A percentile compares a stretch with the other conserved stretches of the same genome.
Evolutionary conservation across 2,888 invertebrate genomes (phyloP).

Genomic region (Pandemis heparana): DNA sequence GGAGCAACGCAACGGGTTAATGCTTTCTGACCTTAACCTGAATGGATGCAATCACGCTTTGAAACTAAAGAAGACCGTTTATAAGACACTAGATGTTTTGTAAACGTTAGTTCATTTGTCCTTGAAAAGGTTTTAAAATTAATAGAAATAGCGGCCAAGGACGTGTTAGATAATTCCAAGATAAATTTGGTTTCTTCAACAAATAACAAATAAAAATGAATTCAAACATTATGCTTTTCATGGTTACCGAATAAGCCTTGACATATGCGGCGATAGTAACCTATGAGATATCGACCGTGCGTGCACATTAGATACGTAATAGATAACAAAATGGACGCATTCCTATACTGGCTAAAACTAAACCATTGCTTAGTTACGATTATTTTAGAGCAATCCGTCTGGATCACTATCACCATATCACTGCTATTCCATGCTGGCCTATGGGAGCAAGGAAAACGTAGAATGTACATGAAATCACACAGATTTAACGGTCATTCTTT

Average conservation of each 20-base stretch:
- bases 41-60: background rate
- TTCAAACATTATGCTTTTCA: background rate
- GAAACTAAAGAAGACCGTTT: background rate
- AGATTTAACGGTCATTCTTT: too few species aligned
- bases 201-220: too few species aligned
- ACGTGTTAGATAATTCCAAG: too few species aligned
- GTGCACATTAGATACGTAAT: background rate
- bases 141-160: background rate
- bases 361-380: too few species aligned
- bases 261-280: conserved; percentile 1
- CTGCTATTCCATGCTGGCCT: too few species aligned
- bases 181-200: too few species aligned
- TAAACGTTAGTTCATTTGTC: background rate
- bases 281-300: background rate
- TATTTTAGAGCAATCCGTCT: too few species aligned
- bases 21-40: background rate
- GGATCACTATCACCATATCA: too few species aligned
- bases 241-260: background rate
- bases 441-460: too few species aligned
- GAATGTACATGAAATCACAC: too few species aligned
- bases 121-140: background rate
- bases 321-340: background rate
- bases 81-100: background rate
- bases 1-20: background rate
- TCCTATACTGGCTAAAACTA: background rate